Evolutionary conservation across 2,797 vertebrate genomes (phyloP), one percentile per base, ranked within the genome.

Genomic region (Tokudaia tokunoshimensis): DNA sequence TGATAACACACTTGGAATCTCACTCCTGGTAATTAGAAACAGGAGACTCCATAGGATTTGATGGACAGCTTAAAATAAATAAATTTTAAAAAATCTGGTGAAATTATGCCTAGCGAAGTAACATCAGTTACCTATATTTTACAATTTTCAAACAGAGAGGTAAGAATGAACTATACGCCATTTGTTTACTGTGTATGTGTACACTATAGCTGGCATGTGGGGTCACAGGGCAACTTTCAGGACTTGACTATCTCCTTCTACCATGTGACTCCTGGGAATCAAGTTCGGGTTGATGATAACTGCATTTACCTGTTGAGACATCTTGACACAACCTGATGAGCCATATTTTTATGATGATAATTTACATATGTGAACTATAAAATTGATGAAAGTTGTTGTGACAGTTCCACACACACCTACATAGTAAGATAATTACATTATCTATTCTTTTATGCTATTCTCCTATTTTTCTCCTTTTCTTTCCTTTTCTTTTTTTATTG

Each of bases 91-190:
- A 13, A 95, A 91, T 76, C 22, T 47, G 61, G 75, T 1, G 57
- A 90, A 87, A 83, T 89, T 79, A 17, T 67, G 47, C 41, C 81
- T 88, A 81, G 50, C 14, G 67, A 80, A 63, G 61, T 83, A 81
- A 76, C 57, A 75, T 37, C 57, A 19, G 50, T 17, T 41, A 8
- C 67, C 12, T 50, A 88, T 3, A 67, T 88, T 92, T 93, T 92
- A 85, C 0, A 44, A 22, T 67, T 89, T 93, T 41, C 74, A 89
- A 72, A 74, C n/a, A 63, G 14, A 82, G 61, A 94, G 1, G 10
- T 47, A 74, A 79, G 31, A 89, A 65, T 55, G 65, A 91, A 61
- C 29, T 78, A 52, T n/a, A 34, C 41, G 6, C 15, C 19, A 59
- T 26, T 63, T 61, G 41, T 41, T 47, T 47, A 61, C 41, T 59